A percentile compares a stretch with the other conserved stretches of the same genome.
phyloP scores from a whole-genome alignment of 2,113 vertebrate genomes.

The Vanacampus margaritifer region DNA sequence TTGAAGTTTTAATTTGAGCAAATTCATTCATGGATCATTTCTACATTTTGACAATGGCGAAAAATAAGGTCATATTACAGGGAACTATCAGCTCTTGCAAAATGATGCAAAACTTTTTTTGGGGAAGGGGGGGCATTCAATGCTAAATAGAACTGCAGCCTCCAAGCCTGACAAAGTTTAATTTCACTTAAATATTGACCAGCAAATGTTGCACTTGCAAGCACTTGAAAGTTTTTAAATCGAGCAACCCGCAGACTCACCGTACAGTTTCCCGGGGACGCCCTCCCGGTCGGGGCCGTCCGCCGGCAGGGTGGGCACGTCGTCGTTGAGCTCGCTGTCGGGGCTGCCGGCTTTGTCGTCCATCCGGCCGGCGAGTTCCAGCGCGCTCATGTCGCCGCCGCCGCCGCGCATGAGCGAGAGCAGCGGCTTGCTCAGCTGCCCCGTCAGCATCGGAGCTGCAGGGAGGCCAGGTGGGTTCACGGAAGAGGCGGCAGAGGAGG shows the following conservation, averaged over 20 bases:
- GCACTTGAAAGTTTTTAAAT: constrained; percentile 1
- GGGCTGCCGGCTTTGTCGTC: constrained; percentile 87
- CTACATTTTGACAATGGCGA: background rate
- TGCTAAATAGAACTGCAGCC: background rate
- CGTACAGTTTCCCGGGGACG: constrained; percentile 94
- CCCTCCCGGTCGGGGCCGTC: constrained; percentile 90
- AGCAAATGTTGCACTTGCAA: background rate
- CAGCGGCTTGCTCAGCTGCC: constrained; percentile 97
- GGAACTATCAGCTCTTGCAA: background rate
- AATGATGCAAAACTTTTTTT: background rate
- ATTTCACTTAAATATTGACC: background rate
- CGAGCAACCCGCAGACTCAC: constrained; percentile 87
- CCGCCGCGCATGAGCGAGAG: constrained; percentile 83
- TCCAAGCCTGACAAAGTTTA: background rate
- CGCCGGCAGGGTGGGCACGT: constrained; percentile 86
- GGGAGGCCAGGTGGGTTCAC: constrained; percentile 75
- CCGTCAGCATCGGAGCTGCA: constrained; percentile 95
- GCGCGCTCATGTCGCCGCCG: constrained; percentile 88
- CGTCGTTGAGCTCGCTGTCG: constrained; percentile 94
- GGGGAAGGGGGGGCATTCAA: no score
- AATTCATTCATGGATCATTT: background rate
- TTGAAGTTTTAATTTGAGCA: background rate
- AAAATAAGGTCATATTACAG: no score
- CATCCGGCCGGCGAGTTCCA: constrained; percentile 85
- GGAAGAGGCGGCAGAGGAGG: constrained; percentile 44